A percentile compares a stretch with the other conserved stretches of the same genome.
Evolutionary conservation across 2,113 vertebrate species (phyloP).

Genomic region (Zosterops pallidus): DNA sequence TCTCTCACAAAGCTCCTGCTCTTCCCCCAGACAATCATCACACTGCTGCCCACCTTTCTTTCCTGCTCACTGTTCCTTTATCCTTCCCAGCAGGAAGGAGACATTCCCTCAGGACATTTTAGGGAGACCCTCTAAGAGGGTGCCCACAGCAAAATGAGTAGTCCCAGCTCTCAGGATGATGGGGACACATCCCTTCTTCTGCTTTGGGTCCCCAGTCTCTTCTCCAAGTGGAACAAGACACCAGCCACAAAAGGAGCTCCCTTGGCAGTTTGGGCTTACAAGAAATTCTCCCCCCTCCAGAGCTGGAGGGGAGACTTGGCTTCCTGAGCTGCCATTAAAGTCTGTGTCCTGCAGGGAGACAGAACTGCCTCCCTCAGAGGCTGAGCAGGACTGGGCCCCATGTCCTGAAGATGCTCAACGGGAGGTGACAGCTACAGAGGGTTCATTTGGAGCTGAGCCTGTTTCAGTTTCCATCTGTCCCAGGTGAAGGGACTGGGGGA

Average conservation of each 20-base stretch:
- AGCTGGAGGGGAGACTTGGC: not conserved
- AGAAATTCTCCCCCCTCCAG: not conserved
- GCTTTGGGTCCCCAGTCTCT: not conserved
- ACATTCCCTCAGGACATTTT: not conserved
- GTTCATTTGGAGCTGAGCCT: fast-evolving
- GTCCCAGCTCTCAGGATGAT: not conserved
- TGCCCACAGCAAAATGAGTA: not conserved
- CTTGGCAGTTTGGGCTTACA: not conserved
- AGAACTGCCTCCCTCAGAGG: not conserved
- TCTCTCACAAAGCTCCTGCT: not conserved
- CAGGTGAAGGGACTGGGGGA: not conserved
- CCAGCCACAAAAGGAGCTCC: not conserved
- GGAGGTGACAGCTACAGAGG: not conserved
- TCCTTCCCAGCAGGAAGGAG: not conserved
- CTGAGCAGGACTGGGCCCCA: not conserved
- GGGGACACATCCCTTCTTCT: not conserved
- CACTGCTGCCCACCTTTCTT: not conserved
- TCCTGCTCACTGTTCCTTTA: not conserved
- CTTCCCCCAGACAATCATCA: not conserved
- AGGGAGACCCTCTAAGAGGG: not conserved
- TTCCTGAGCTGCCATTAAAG: not conserved
- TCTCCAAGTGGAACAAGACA: not conserved
- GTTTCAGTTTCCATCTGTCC: not conserved
- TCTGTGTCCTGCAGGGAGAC: not conserved
- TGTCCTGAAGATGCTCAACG: not conserved